phyloP scores from a whole-genome alignment of 1,140 invertebrate species.

The Apocrypta bakeri region DNA sequence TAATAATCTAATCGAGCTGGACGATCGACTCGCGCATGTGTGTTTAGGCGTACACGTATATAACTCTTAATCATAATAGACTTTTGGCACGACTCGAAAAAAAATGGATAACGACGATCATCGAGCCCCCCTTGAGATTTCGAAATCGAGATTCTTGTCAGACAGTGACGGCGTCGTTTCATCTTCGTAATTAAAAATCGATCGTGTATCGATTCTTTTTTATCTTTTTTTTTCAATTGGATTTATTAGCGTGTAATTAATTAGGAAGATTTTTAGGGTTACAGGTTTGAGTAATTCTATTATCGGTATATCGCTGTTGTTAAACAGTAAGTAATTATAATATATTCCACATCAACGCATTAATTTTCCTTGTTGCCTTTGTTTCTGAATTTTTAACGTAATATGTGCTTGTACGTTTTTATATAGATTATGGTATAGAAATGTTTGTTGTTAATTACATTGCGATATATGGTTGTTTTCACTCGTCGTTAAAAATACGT shows the following conservation, averaged over 20 bases:
- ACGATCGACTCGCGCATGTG: background rate
- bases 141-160: conserved; percentile 1
- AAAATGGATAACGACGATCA: background rate
- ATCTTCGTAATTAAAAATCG: conserved; percentile 23
- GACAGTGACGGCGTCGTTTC: background rate
- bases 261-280: background rate
- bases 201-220: conserved; percentile 2
- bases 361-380: no score
- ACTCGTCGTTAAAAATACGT: no score
- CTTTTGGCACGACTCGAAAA: background rate
- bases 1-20: conserved; percentile 15
- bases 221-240: background rate
- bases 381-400: no score
- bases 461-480: no score
- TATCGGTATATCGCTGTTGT: no score
- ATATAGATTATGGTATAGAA: no score
- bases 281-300: no score
- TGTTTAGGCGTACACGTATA: background rate
- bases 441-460: no score
- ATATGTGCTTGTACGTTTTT: no score
- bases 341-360: no score
- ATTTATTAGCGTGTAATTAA: background rate
- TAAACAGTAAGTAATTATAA: no score
- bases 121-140: background rate
- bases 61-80: background rate